phyloP scores from a whole-genome alignment of 2,888 invertebrate species.

The Frankliniella intonsa region DNA sequence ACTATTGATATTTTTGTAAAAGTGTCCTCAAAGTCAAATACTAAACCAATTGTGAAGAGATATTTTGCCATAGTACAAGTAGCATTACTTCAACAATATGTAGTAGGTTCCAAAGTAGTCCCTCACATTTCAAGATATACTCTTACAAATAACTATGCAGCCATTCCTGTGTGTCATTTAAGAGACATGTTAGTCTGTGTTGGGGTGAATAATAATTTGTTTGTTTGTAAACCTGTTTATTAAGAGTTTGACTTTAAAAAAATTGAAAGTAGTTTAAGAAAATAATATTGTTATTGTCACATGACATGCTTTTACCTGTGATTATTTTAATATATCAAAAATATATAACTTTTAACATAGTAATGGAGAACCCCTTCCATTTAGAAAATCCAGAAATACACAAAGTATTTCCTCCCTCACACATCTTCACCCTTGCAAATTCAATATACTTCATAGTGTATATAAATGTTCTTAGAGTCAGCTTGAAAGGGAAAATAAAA shows the following conservation, averaged over 20 bases:
- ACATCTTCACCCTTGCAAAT: no score
- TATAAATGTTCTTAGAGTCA: no score
- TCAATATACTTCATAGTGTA: no score
- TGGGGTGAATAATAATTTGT: neutral
- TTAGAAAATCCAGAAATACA: no score
- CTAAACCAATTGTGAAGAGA: neutral
- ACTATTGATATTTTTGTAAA: neutral
- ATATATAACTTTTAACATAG: no score
- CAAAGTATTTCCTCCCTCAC: no score
- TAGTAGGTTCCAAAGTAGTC: neutral
- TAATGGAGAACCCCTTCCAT: no score
- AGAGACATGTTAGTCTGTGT: neutral
- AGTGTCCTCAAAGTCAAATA: neutral
- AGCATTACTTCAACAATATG: neutral
- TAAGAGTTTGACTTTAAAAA: neutral
- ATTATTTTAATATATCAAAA: no score
- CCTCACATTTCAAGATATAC: neutral
- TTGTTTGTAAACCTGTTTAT: neutral
- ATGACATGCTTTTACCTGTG: no score
- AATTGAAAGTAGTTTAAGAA: no score
- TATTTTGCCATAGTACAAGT: neutral
- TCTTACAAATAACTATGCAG: neutral
- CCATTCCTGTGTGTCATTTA: neutral
- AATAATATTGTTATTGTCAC: no score
- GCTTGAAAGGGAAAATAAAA: no score